Evolutionary conservation across 2,113 vertebrate species (phyloP).

Genomic region (Perccottus glenii): DNA sequence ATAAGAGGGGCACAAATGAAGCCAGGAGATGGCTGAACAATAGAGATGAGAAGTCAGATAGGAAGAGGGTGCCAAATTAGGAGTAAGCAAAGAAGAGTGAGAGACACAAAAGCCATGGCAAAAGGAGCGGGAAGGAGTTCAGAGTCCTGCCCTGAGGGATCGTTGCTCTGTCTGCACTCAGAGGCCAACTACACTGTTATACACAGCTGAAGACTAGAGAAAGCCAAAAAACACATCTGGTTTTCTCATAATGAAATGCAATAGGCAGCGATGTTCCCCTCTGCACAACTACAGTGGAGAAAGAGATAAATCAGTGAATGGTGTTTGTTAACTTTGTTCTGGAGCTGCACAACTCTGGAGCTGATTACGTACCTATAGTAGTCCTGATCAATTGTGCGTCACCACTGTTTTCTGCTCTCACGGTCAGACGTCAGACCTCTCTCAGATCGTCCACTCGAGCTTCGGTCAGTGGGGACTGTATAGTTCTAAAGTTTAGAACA

Average conservation of each 20-base stretch:
- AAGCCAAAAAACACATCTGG: conserved; percentile 75
- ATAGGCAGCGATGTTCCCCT: conserved; percentile 59
- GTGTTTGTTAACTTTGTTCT: conserved; percentile 27
- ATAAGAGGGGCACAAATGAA: conserved; percentile 41
- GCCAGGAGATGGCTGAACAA: background rate
- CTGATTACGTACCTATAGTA: conserved; percentile 5
- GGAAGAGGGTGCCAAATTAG: conserved; percentile 26
- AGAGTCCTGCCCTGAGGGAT: conserved; percentile 61
- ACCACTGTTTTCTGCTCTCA: no score
- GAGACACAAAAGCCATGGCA: background rate
- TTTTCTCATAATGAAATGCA: conserved; percentile 71
- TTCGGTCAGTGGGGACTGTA: no score
- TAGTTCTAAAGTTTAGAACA: no score
- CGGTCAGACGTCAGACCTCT: no score
- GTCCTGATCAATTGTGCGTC: no score
- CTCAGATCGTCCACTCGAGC: no score
- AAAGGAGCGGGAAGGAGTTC: conserved; percentile 27
- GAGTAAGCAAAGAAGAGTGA: conserved; percentile 32
- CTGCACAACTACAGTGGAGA: conserved; percentile 48
- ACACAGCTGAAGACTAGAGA: conserved; percentile 72
- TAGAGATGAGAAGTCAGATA: conserved; percentile 25
- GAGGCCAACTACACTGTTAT: conserved; percentile 72
- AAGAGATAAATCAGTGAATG: conserved; percentile 25
- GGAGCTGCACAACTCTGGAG: background rate
- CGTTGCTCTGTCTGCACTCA: conserved; percentile 57